These are phyloP conservation scores for Chrysolophus pictus DNA, from an alignment of 2,797 vertebrate genomes.

Conservation along the genomic window DNA sequence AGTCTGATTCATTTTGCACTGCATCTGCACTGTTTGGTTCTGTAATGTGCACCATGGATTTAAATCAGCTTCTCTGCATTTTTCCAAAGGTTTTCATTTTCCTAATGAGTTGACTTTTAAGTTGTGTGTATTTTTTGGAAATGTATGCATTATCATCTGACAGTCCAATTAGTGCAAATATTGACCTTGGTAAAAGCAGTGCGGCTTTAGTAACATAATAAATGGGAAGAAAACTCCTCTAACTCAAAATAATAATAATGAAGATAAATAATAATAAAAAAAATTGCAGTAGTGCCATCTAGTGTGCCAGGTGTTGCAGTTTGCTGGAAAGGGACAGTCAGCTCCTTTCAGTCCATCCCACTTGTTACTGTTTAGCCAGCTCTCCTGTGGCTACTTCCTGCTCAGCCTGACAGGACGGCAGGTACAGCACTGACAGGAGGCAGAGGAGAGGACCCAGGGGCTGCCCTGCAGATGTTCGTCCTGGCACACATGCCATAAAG, in stretches of 20 bases:
- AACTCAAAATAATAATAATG: constrained; percentile 22
- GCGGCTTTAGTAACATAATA: neutral
- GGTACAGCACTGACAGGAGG: constrained; percentile 22
- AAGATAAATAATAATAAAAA: neutral
- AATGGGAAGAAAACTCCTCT: neutral
- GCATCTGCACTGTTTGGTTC: constrained; percentile 31
- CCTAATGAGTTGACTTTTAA: neutral
- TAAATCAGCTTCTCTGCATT: constrained; percentile 37
- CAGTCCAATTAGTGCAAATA: neutral
- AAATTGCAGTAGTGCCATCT: constrained; percentile 76
- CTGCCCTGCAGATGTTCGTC: constrained; percentile 47
- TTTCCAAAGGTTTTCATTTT: neutral
- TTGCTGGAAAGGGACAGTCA: neutral
- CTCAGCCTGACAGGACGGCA: neutral
- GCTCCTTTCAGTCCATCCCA: neutral
- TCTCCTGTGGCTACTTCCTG: neutral
- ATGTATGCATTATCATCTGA: neutral
- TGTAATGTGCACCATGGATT: constrained; percentile 10
- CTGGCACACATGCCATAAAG: constrained; percentile 31
- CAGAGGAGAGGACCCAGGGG: constrained; percentile 18
- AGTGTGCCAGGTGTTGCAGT: constrained; percentile 43
- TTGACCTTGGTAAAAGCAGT: neutral
- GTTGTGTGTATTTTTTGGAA: neutral
- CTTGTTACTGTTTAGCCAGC: neutral
- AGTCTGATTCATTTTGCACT: constrained; percentile 53